Base-by-base conservation (phyloP, 1,140 invertebrate genomes). In the Ericerus pela region DNA sequence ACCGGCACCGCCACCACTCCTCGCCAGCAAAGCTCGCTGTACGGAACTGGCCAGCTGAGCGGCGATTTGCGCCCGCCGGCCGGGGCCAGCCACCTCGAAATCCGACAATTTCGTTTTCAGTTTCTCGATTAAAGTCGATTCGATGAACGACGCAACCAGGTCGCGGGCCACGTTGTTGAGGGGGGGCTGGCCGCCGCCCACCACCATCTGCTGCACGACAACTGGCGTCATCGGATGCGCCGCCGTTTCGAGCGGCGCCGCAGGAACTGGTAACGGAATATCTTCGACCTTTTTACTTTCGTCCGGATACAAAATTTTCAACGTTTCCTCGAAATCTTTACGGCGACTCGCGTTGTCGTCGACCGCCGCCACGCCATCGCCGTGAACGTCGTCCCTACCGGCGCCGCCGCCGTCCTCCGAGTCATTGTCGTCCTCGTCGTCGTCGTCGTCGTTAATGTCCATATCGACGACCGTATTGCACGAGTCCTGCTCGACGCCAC, bases 381-480 rank as follows among this genome's bases (percentile, higher is more conserved):
- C 10, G 41, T 47, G 20, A 24, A 24, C 41, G 41, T 47, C 41
- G 10, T 47, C 41, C 20, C 26, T 47, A 14, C 22, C 26, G 16
- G 22, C 41, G 20, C 22, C 26, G 18, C 26, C 41, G 41, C 22
- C 41, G 10, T 24, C 20, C 8, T n/a, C n/a, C n/a, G n/a, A n/a
- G 16, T 24, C 41, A 24, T 24, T 47, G 41, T 24, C 26, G 3
- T 24, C 41, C 4, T 18, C 20, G 8, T 47, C 10, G 41, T 47
- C 41, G 22, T 47, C 41, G 41, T 47, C 41, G 10, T 47, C 41
- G 41, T 47, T 47, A 14, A 47, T 47, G 16, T 47, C 41, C 41
- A 47, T 47, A 14, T 47, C 41, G 41, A 47, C 41, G 10, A 47
- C 20, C 8, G 16, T 24, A 6, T 24, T 16, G 20, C 26, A 18